Evolutionary conservation across 2,888 invertebrate genomes (phyloP).

Genomic region (Teleiodes luculella): DNA sequence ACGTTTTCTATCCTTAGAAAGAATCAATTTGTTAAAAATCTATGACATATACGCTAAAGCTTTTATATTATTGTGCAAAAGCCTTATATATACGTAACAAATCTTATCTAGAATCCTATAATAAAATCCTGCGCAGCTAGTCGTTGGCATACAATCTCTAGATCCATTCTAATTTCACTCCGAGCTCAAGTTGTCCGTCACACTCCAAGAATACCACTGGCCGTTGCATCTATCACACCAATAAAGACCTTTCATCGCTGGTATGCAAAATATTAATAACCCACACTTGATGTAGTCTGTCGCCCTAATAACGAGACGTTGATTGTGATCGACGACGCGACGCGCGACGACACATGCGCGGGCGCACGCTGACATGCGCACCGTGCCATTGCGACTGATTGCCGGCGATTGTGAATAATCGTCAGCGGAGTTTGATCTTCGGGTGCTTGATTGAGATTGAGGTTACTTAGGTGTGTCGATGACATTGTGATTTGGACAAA

Average conservation of each 20-base stretch:
- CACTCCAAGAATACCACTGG: not conserved
- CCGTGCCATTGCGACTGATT: constrained; percentile 1
- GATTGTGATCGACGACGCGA: constrained; percentile 12
- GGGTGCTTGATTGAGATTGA: not conserved
- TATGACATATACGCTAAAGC: no score
- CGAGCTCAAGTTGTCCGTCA: not conserved
- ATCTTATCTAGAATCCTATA: no score
- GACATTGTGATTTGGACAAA: no score
- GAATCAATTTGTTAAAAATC: no score
- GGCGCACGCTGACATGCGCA: constrained; percentile 5
- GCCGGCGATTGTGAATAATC: constrained; percentile 4
- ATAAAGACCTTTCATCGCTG: constrained; percentile 4
- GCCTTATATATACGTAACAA: no score
- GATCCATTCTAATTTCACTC: no score
- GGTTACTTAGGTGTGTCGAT: no score
- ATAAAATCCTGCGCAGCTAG: not conserved
- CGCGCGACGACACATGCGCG: constrained; percentile 5
- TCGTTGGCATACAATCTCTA: not conserved
- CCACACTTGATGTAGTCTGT: not conserved
- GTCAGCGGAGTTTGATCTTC: not conserved
- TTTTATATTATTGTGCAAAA: no score
- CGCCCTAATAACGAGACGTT: constrained; percentile 11
- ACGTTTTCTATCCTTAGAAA: no score
- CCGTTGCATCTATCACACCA: constrained; percentile 1
- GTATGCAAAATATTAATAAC: constrained; percentile 6